These are phyloP conservation scores for Callorhinus ursinus DNA, from an alignment of 2,113 vertebrate species.

Conservation along the genomic window DNA sequence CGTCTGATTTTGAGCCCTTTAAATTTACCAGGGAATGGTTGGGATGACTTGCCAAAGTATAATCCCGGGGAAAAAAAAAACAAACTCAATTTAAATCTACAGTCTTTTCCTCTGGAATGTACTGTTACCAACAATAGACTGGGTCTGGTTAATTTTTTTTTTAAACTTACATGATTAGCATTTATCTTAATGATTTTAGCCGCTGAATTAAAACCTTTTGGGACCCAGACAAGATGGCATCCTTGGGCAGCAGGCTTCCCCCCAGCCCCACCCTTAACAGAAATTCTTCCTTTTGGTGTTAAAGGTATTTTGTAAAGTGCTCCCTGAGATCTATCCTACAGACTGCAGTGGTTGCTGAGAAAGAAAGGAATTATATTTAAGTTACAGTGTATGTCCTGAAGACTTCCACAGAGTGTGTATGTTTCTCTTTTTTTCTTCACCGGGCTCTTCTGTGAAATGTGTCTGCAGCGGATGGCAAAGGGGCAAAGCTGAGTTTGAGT, in stretches of 20 bases:
- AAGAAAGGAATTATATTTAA: not conserved
- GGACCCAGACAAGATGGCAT: not conserved
- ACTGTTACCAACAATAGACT: not conserved
- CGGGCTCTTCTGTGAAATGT: not conserved
- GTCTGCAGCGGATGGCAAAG: no score
- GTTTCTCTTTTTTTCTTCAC: not conserved
- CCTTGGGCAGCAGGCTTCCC: not conserved
- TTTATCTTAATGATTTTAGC: not conserved
- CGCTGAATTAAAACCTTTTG: not conserved
- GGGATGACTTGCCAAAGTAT: not conserved
- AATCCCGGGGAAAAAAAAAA: not conserved
- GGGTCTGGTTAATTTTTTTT: not conserved
- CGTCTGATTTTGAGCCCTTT: not conserved
- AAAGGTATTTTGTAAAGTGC: not conserved
- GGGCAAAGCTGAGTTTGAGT: not conserved
- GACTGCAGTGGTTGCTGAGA: not conserved
- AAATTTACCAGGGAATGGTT: not conserved
- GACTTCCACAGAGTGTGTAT: not conserved
- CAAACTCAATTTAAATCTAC: not conserved
- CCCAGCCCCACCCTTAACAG: not conserved
- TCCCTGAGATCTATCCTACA: not conserved
- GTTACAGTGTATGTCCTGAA: rapidly evolving
- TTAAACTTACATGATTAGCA: not conserved
- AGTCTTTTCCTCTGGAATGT: not conserved
- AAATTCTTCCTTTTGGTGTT: not conserved